A percentile compares a stretch with the other conserved stretches of the same genome.
phyloP scores from a whole-genome alignment of 1,140 invertebrate genomes.

The Antheraea mylitta region DNA sequence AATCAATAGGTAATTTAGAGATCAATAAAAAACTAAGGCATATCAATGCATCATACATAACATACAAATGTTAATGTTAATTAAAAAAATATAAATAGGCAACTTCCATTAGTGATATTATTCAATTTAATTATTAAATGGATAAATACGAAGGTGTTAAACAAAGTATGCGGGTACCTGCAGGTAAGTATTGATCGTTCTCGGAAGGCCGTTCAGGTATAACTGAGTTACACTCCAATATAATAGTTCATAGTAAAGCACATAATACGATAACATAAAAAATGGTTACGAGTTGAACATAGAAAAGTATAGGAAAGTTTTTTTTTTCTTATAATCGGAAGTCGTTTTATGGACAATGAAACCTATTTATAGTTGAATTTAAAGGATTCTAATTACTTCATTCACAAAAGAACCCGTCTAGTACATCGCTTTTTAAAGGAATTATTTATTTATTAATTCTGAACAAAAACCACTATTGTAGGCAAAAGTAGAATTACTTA shows the following conservation, averaged over 20 bases:
- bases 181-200: conserved; percentile 13
- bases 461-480: no score
- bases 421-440: conserved; percentile 22
- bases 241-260: background rate
- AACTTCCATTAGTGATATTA: background rate
- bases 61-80: no score
- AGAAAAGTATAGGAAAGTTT: conserved; percentile 13
- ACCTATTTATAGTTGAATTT: conserved; percentile 44
- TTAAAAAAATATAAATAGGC: background rate
- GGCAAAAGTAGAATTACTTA: no score
- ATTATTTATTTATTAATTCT: conserved; percentile 23
- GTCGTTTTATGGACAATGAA: conserved; percentile 28
- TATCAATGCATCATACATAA: no score
- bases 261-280: background rate
- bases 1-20: no score
- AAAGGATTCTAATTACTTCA: conserved; percentile 50
- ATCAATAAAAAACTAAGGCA: no score
- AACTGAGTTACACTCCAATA: background rate
- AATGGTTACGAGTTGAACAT: background rate
- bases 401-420: conserved; percentile 37
- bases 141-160: background rate
- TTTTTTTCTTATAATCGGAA: conserved; percentile 40
- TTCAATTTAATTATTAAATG: background rate
- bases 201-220: conserved; percentile 15
- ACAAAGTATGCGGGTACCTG: conserved; percentile 9